These are phyloP conservation scores for Bujurquina vittata DNA, from an alignment of 2,113 vertebrate genomes.

Conservation along the genomic window DNA sequence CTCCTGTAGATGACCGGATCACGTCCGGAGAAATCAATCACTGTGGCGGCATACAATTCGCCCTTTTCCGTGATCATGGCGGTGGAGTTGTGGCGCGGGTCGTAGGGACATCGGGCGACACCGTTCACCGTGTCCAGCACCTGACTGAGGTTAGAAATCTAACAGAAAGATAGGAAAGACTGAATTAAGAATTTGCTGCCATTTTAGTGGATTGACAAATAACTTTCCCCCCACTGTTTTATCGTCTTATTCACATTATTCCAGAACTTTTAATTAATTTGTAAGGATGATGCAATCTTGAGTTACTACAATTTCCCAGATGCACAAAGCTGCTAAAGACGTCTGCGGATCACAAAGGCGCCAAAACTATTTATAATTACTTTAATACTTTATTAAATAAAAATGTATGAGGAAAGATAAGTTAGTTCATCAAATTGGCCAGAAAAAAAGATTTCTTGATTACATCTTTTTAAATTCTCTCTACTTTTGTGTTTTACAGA, in stretches of 20 bases:
- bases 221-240: background rate
- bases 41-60: slow-evolving; percentile 94
- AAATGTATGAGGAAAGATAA: background rate
- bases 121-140: slow-evolving; percentile 92
- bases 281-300: background rate
- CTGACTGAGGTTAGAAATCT: slow-evolving; percentile 87
- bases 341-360: background rate
- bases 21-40: slow-evolving; percentile 94
- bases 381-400: too few species aligned
- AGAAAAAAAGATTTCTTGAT: background rate
- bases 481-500: background rate
- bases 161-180: background rate
- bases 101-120: slow-evolving; percentile 95
- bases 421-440: background rate
- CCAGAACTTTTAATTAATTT: slow-evolving; percentile 5
- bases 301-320: background rate
- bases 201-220: background rate
- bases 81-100: slow-evolving; percentile 95
- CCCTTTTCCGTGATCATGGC: slow-evolving; percentile 90
- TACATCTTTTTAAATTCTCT: background rate
- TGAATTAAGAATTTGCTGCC: background rate
- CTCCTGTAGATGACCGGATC: slow-evolving; percentile 96
- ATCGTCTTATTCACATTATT: background rate
- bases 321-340: background rate
- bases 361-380: slow-evolving; percentile 1